Base-by-base conservation (phyloP, 2,113 vertebrate species). In the Bucco capensis region DNA sequence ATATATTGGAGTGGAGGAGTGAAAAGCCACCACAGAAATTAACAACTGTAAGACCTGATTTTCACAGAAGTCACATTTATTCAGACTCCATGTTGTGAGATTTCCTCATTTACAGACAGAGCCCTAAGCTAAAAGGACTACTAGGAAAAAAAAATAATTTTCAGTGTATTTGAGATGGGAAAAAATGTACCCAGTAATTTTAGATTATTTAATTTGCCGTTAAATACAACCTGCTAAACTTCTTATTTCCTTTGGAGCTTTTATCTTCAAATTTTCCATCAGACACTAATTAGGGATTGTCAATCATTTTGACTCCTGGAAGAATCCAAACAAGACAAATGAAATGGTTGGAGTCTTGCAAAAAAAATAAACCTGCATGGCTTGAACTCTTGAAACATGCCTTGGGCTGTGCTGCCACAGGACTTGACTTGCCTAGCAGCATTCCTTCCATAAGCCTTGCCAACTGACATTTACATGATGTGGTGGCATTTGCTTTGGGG, bases 401-500 rank as follows among this genome's bases (percentile, higher is more conserved):
- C 50, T 44, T n/a, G 31, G 40, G 28, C 61, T 62, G 42, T 24
- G 80, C 22, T 56, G 57, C 49, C 53, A 17, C 30, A 69, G 74
- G 54, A 69, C 49, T 75, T 75, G 30, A 8, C 42, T 71, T 77
- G 69, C n/a, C 87, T 44, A 31, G 47, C 71, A 91, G 8, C 35
- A 25, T 47, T 66, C 38, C 54, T 83, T 77, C 60, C 69, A 15
- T 17, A 83, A 49, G 51, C 74, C 86, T 89, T 91, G 3, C 75
- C 75, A 71, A 11, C 75, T 92, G 93, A 83, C 92, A 91, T 95
- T 95, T 88, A 33, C 27, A 0, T 16, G 42, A 18, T 30, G 37
- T 92, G 72, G 60, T 80, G 82, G 35, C 65, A 89, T 96, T 92
- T 95, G 47, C 76, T 94, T 89, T 79, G 42, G 66, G 75, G 79